Base-by-base conservation (phyloP, 1,140 invertebrate species). In the Drosophila elegans region DNA sequence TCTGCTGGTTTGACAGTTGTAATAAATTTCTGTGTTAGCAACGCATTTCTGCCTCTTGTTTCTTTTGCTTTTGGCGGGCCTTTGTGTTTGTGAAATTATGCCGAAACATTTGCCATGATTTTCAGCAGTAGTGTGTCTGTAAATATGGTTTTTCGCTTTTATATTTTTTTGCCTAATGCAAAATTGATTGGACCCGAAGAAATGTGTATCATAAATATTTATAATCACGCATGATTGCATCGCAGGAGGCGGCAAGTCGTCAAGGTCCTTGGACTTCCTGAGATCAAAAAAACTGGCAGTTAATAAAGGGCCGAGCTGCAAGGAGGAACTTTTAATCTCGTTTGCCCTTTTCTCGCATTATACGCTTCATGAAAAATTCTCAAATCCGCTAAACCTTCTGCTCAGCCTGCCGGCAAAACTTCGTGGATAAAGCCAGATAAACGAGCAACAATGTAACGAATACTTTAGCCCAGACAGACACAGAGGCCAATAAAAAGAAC, bases 131-230 rank as follows among this genome's bases (percentile, higher is more conserved):
- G 69, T 51, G 44, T 73, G 32, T 55, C 74, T 51, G 41, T 39
- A 51, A 76, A 76, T 76, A 76, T 76, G 62, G 49, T 75, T 25
- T 55, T 41, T 44, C 29, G 39, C 56, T 77, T 55, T 55, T 63
- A 45, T 45, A 52, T 68, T 69, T 61, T 74, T 68, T 45, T 51
- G 46, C 77, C 80, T 90, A 90, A 90, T 90, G 82, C 82, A 86
- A 76, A 90, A 90, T 90, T 83, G 86, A 86, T 90, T 90, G 82
- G 78, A 76, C 60, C 66, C 81, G 78, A 74, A 71, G 13, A 67
- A 90, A 77, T 82, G 78, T 82, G 53, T 62, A 59, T 48, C 69
- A 82, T 74, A 90, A 78, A 90, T 85, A 82, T 85, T 80, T 77
- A 71, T 85, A 55, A 67, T 73, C 74, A 74, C 80, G 77, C 75